Evolutionary conservation across 2,888 invertebrate genomes (phyloP).

Genomic region (Diplolepis rosae): DNA sequence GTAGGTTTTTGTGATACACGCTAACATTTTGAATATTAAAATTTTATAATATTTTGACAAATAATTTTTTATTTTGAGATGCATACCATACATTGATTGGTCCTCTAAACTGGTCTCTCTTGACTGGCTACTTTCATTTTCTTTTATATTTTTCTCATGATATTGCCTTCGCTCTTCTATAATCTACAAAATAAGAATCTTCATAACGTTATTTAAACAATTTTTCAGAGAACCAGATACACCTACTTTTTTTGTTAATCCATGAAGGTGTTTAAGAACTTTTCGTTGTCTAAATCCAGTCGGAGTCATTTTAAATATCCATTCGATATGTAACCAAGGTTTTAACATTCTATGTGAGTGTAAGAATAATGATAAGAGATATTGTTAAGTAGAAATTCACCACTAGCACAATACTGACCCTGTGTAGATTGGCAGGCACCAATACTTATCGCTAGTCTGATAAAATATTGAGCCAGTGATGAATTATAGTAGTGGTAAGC

Average conservation of each 20-base stretch:
- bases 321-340: constrained; percentile 39
- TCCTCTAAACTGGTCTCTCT: not conserved
- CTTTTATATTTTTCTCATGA: constrained; percentile 29
- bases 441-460: too few relatives aligned
- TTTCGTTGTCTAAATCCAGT: constrained; percentile 40
- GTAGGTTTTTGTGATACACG: too few relatives aligned
- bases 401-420: too few relatives aligned
- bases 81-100: not conserved
- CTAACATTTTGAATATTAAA: too few relatives aligned
- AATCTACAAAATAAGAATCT: constrained; percentile 24
- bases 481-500: too few relatives aligned
- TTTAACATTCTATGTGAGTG: constrained; percentile 42
- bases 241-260: constrained; percentile 30
- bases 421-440: too few relatives aligned
- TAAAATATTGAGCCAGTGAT: too few relatives aligned
- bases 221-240: not conserved
- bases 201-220: not conserved
- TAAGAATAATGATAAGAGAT: too few relatives aligned
- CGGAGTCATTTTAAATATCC: constrained; percentile 45
- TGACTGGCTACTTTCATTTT: constrained; percentile 11
- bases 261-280: constrained; percentile 41
- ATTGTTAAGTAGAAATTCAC: too few relatives aligned
- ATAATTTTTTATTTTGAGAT: too few relatives aligned
- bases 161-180: constrained; percentile 39
- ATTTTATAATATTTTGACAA: too few relatives aligned